Evolutionary conservation across 2,113 vertebrate species (phyloP).

Genomic region (Chaetodon trifascialis): DNA sequence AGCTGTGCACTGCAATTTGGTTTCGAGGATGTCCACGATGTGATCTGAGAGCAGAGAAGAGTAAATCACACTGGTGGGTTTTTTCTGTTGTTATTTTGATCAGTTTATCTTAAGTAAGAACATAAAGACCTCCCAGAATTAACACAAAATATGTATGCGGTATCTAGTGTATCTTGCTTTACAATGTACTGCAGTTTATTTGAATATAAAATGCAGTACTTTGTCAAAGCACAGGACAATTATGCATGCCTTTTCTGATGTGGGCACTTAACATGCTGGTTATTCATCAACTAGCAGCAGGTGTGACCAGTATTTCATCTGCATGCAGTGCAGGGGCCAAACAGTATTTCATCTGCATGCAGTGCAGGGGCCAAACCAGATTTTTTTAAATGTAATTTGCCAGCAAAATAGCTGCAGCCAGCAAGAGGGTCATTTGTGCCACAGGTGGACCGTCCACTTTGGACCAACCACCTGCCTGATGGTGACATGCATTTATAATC

Average conservation of each 20-base stretch:
- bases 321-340: constrained; percentile 5
- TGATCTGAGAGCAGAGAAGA: neutral
- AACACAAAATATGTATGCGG: neutral
- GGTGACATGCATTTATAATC: constrained; percentile 31
- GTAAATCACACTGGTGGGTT: neutral
- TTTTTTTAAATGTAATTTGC: constrained; percentile 14
- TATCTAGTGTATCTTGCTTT: neutral
- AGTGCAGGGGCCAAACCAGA: neutral
- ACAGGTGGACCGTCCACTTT: constrained; percentile 31
- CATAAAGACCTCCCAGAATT: neutral
- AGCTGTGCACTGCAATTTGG: neutral
- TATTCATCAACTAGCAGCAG: constrained; percentile 34
- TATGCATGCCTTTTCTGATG: neutral
- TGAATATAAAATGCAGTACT: constrained; percentile 1
- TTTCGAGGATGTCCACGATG: constrained; percentile 21
- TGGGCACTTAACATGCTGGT: constrained; percentile 28
- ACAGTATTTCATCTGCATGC: constrained; percentile 17
- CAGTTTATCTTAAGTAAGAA: neutral
- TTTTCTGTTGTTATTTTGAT: neutral
- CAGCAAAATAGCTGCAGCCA: constrained; percentile 28
- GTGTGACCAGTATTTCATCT: constrained; percentile 16
- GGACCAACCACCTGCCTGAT: constrained; percentile 19
- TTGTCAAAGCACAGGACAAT: constrained; percentile 21
- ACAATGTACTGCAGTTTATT: neutral
- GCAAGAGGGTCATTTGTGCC: constrained; percentile 23